Conservation (phyloP, 2,113 vertebrate species). For the Oreochromis spilurus region DNA sequence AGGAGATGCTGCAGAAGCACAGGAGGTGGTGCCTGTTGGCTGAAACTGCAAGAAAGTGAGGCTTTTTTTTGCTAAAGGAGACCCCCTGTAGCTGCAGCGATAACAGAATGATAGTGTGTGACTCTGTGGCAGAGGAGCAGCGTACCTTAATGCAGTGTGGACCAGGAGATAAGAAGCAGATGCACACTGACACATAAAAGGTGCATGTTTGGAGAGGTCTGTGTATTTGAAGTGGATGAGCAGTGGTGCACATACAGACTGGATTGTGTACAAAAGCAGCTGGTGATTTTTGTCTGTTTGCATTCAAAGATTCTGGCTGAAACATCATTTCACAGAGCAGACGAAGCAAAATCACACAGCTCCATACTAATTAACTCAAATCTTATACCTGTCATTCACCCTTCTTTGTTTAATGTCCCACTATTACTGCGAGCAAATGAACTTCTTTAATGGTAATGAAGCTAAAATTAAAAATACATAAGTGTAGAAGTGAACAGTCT, state of each 20-base stretch:
- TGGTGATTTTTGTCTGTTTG: background rate
- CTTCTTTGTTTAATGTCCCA: background rate
- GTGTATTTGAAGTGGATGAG: slow-evolving; percentile 13
- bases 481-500: background rate
- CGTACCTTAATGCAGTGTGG: slow-evolving; percentile 34
- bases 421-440: background rate
- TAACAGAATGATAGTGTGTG: slow-evolving; percentile 53
- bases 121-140: slow-evolving; percentile 18
- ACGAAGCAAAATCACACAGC: background rate
- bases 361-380: background rate
- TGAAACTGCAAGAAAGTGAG: slow-evolving; percentile 27
- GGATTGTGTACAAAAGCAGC: background rate
- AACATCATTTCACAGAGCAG: background rate
- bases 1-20: slow-evolving; percentile 18
- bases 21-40: slow-evolving; percentile 19
- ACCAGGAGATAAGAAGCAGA: slow-evolving; percentile 48
- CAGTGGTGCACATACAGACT: background rate
- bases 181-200: slow-evolving; percentile 19
- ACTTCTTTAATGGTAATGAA: background rate
- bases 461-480: background rate
- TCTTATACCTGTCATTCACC: background rate
- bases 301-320: background rate
- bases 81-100: slow-evolving; percentile 56
- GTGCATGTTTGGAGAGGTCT: slow-evolving; percentile 2
- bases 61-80: slow-evolving; percentile 14